phyloP scores from a whole-genome alignment of 2,888 invertebrate genomes.

The Hypercompe scribonia region DNA sequence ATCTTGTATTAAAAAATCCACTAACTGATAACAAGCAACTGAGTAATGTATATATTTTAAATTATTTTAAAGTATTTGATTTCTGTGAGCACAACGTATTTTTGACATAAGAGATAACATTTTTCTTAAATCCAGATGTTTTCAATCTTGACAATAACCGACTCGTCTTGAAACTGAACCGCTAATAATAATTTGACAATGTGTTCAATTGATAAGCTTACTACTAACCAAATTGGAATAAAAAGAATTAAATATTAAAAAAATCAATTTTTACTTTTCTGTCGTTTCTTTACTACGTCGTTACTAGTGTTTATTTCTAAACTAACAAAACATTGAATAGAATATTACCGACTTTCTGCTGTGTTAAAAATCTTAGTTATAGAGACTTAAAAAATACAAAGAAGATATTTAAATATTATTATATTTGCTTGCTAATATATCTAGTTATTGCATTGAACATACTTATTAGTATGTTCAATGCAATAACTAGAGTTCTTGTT shows the following conservation, averaged over 20 bases:
- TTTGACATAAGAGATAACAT: background rate
- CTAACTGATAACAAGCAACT: background rate
- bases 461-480: no score
- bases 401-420: no score
- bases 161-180: background rate
- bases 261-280: background rate
- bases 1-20: constrained; percentile 40
- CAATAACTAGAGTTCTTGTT: no score
- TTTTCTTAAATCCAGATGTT: background rate
- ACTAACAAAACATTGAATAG: no score
- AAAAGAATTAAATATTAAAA: no score
- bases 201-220: no score
- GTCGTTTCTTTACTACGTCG: no score
- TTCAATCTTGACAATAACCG: background rate
- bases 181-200: background rate
- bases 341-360: no score
- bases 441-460: no score
- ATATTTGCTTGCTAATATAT: no score
- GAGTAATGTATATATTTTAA: background rate
- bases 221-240: background rate
- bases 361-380: background rate
- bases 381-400: background rate
- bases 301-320: no score
- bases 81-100: background rate
- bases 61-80: background rate